Percentiles rank a stretch among this genome's conserved stretches.
These are phyloP conservation scores for Ophraella communa DNA, from an alignment of 2,888 invertebrate species.

Conservation along the genomic window DNA sequence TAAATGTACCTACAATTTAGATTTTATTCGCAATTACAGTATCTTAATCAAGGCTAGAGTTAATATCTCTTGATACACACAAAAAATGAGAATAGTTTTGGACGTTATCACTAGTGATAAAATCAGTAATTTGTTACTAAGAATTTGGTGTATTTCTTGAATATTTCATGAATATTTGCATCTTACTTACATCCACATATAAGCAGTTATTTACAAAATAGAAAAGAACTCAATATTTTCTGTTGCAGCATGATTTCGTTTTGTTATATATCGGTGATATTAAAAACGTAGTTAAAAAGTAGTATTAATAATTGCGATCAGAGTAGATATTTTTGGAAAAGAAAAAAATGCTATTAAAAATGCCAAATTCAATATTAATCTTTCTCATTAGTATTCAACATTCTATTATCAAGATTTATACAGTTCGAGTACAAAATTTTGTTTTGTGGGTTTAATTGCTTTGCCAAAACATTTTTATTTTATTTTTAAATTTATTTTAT, in stretches of 20 bases:
- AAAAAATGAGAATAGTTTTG: no score
- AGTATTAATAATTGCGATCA: not conserved
- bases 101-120: no score
- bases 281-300: not conserved
- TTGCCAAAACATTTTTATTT: not conserved
- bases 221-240: not conserved
- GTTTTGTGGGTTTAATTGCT: constrained; percentile 13
- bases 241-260: not conserved
- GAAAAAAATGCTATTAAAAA: not conserved
- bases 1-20: no score
- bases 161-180: not conserved
- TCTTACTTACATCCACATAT: not conserved
- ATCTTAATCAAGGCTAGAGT: no score
- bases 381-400: not conserved
- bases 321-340: not conserved
- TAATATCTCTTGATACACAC: no score
- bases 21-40: no score
- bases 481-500: constrained; percentile 1
- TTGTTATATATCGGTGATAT: not conserved
- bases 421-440: not conserved
- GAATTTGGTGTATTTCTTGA: not conserved
- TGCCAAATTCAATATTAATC: not conserved
- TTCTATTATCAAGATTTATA: not conserved
- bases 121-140: not conserved
- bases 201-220: not conserved